These are phyloP conservation scores for Hofmannophila pseudospretella DNA, from an alignment of 2,888 invertebrate genomes.

Conservation along the genomic window DNA sequence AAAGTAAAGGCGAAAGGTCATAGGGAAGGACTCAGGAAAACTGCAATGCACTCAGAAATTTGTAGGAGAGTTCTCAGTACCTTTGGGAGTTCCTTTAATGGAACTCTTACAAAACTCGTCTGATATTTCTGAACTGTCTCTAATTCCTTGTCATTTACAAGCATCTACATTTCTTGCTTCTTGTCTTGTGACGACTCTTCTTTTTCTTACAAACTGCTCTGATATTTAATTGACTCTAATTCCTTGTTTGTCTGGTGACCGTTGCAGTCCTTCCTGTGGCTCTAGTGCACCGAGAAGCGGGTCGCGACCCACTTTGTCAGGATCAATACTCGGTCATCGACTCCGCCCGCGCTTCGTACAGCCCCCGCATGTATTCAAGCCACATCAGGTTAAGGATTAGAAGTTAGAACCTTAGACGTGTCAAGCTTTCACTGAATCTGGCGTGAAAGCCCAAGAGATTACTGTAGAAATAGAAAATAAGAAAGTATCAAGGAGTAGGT, in stretches of 20 bases:
- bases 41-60: no score
- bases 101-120: no score
- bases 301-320: conserved; percentile 70
- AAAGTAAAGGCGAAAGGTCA: no score
- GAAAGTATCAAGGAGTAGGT: neutral
- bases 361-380: conserved; percentile 35
- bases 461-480: neutral
- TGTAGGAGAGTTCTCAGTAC: no score
- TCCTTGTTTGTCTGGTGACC: conserved; percentile 18
- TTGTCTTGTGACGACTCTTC: no score
- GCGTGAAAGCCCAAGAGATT: neutral
- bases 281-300: conserved; percentile 65
- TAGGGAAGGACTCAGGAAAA: no score
- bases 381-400: conserved; percentile 18
- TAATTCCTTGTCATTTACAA: no score
- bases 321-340: conserved; percentile 78
- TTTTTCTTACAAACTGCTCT: no score
- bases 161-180: no score
- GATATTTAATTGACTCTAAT: neutral
- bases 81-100: no score
- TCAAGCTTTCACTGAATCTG: neutral
- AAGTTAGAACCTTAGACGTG: conserved; percentile 2
- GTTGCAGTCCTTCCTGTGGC: conserved; percentile 45
- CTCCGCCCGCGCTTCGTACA: conserved; percentile 50
- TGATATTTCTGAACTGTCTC: no score